Evolutionary conservation across 2,113 vertebrate species (phyloP).

Genomic region (Lontra canadensis): DNA sequence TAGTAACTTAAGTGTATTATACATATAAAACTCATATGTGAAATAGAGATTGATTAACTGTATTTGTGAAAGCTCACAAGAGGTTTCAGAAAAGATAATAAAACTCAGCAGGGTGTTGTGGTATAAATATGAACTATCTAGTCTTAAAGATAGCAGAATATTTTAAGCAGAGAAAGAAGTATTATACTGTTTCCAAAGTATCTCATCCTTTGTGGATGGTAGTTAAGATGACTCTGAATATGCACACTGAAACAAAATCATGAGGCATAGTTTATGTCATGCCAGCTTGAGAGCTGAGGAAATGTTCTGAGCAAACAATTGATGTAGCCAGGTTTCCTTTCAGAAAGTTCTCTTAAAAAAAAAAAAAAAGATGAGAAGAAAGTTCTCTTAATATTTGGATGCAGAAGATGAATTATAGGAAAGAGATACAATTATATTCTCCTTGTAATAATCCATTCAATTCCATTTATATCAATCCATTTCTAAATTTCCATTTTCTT

Average conservation of each 20-base stretch:
- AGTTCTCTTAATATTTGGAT: neutral
- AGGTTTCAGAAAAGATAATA: neutral
- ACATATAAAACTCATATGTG: neutral
- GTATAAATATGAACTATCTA: neutral
- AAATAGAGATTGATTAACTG: neutral
- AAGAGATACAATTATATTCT: neutral
- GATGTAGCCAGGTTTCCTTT: neutral
- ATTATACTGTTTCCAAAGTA: neutral
- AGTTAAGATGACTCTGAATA: neutral
- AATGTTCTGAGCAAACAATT: neutral
- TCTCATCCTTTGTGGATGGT: neutral
- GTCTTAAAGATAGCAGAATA: neutral
- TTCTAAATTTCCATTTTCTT: neutral
- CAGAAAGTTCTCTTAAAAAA: neutral
- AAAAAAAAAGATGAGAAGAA: neutral
- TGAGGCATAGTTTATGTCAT: neutral
- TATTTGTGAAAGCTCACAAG: neutral
- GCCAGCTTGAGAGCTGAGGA: neutral
- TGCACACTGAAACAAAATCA: neutral
- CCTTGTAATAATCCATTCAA: neutral
- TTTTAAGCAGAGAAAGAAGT: neutral
- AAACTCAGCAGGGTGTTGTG: neutral
- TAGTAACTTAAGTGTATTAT: neutral
- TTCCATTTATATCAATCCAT: neutral
- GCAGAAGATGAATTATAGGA: neutral